Evolutionary conservation across 2,888 invertebrate species (phyloP).

Genomic region (Mythimna vitellina): DNA sequence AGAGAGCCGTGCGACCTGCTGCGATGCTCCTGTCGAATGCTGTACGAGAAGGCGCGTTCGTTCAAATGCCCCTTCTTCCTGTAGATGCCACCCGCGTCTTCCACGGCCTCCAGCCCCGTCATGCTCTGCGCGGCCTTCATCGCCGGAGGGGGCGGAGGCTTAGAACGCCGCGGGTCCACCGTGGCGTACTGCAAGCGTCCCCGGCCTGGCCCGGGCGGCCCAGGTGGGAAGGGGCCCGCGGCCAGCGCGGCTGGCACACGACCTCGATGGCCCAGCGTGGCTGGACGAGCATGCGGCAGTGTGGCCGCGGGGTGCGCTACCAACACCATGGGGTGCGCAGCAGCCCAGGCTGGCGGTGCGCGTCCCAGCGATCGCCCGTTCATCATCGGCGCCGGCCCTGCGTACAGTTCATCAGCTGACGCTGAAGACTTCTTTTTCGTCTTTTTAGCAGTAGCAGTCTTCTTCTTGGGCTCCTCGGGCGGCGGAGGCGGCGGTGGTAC

Average conservation of each 20-base stretch:
- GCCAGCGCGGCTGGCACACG: constrained; percentile 91
- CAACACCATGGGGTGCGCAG: constrained; percentile 87
- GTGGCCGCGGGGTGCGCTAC: constrained; percentile 87
- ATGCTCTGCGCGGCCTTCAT: constrained; percentile 93
- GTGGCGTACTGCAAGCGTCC: constrained; percentile 91
- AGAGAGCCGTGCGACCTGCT: constrained; percentile 97
- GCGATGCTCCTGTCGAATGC: constrained; percentile 97
- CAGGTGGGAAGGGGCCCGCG: constrained; percentile 84
- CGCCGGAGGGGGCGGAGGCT: constrained; percentile 91
- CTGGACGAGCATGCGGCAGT: constrained; percentile 85
- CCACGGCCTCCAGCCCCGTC: constrained; percentile 92
- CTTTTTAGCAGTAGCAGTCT: constrained; percentile 86
- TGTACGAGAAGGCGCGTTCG: constrained; percentile 98
- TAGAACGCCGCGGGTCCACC: constrained; percentile 92
- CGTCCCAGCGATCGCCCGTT: constrained; percentile 85
- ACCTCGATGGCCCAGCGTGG: constrained; percentile 90
- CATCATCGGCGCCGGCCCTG: constrained; percentile 86
- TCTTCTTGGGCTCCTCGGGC: constrained; percentile 92
- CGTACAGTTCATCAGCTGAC: constrained; percentile 91
- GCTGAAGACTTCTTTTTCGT: constrained; percentile 90
- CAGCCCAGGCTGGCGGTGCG: constrained; percentile 86
- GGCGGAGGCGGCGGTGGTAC: constrained; percentile 96
- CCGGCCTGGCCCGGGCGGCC: constrained; percentile 79
- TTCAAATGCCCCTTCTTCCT: constrained; percentile 97
- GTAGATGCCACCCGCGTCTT: constrained; percentile 94